Evolutionary conservation across 2,888 invertebrate species (phyloP), one percentile per base, ranked within the genome.

Genomic region (Belgica antarctica): DNA sequence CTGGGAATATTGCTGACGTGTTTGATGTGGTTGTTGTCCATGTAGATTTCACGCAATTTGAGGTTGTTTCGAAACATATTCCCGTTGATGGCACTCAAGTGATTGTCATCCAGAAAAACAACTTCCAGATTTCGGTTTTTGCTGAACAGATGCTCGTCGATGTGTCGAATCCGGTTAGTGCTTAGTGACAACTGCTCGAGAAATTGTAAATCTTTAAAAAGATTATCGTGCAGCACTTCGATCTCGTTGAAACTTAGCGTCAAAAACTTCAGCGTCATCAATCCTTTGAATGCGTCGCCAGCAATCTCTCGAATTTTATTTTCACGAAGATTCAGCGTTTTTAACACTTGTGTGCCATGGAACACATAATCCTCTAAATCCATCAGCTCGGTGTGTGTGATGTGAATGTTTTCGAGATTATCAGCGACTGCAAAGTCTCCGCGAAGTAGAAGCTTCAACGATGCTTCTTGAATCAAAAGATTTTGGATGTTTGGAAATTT

Each of bases 121-220:
- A 57, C 28, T 68, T 68, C 52, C 10, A 68, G 57, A 68, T 68
- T 28, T 25, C 52, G 52, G 34, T 68, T 68, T 57, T 68, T 68
- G 57, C 57, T 68, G 34, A 68, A 31, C 68, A 68, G 57, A 1
- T 28, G 17, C 31, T 57, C 52, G 8, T 68, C 52, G 28, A 68
- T 17, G n/a, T 52, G 52, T 57, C 22, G 68, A 15, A 68, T 31
- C 17, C 34, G 27, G 47, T 68, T 68, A 8, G 10, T 12, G 10
- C 25, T 27, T 1, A 68, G 24, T 1, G 68, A 68, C 27, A 68
- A 68, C 15, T 68, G 52, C 34, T 68, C 57, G 12, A 68, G 52
- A 52, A 25, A 68, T 2, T 15, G 19, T 15, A 46, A 25, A 31
- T 68, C 68, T 24, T 57, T 57, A 17, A 68, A 68, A n/a, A 47